Evolutionary conservation across 2,113 vertebrate species (phyloP), one percentile per base, ranked within the genome.

Genomic region (Jacana jacana): DNA sequence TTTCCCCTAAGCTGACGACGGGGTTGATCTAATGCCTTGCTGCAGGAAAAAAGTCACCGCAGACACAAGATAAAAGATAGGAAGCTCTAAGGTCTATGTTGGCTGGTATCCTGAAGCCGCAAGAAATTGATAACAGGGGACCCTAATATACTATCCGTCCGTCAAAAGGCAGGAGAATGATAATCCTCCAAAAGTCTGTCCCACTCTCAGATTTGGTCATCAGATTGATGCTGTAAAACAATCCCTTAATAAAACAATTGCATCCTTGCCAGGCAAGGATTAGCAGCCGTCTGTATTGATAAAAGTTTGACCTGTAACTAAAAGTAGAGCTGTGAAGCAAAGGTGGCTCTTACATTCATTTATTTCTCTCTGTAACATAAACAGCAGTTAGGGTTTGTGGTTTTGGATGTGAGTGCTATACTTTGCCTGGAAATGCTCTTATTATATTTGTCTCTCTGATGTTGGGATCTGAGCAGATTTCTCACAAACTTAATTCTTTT

Each of bases 31-130:
- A 93, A 95, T 69, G 90, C 93, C 86, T 86, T 4, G 12, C 82
- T 94, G 83, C 81, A 51, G 57, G 70, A 95, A 86, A 92, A 89
- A 75, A 95, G 91, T 91, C 94, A 95, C 91, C 2, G 0, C 81
- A 95, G 91, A 95, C 77, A 58, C 54, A 94, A 92, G 88, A 96
- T 87, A 94, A 94, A 96, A 87, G 88, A 96, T 93, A 84, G 83
- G 88, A 94, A 93, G 83, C 69, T 69, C 91, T 92, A 77, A 92
- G 92, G 70, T 89, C 92, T 94, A 48, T 91, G 81, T 84, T 96
- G 95, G 88, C 88, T 94, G 88, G 83, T 86, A 44, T 94, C 90
- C 86, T 84, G 93, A 91, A 96, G 93, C 93, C 92, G 93, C 77
- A 87, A 93, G 77, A 92, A 92, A 95, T 84, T 93, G 92, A 92